These are phyloP conservation scores for Chrysolina oricalcia DNA, from an alignment of 2,888 invertebrate genomes.

Conservation along the genomic window DNA sequence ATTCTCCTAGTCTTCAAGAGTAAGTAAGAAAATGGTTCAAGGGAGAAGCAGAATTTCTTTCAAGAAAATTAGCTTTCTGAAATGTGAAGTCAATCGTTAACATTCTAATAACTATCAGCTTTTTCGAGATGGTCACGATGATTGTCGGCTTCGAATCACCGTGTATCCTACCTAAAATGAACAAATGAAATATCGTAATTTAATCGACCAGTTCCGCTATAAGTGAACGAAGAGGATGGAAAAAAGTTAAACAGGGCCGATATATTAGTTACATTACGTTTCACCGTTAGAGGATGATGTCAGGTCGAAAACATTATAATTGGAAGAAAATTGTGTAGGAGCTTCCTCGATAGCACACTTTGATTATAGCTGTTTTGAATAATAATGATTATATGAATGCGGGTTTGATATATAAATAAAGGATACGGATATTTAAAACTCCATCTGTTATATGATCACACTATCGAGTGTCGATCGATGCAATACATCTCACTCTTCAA, in stretches of 20 bases:
- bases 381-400: not conserved
- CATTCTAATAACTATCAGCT: no score
- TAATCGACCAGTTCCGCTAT: not conserved
- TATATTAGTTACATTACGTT: not conserved
- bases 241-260: not conserved
- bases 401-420: not conserved
- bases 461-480: not conserved
- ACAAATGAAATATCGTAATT: not conserved
- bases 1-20: no score
- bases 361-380: not conserved
- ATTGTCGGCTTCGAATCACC: no score
- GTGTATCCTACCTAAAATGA: no score
- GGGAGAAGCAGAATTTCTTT: no score
- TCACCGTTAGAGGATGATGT: not conserved
- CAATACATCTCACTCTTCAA: no score
- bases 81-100: no score
- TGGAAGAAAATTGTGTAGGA: not conserved
- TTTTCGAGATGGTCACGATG: no score
- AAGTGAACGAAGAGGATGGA: not conserved
- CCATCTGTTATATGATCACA: not conserved
- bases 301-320: constrained; percentile 6
- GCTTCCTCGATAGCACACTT: constrained; percentile 21
- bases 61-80: no score
- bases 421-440: not conserved
- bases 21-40: no score